phyloP scores from a whole-genome alignment of 2,888 invertebrate species.

The Andrena minutula region DNA sequence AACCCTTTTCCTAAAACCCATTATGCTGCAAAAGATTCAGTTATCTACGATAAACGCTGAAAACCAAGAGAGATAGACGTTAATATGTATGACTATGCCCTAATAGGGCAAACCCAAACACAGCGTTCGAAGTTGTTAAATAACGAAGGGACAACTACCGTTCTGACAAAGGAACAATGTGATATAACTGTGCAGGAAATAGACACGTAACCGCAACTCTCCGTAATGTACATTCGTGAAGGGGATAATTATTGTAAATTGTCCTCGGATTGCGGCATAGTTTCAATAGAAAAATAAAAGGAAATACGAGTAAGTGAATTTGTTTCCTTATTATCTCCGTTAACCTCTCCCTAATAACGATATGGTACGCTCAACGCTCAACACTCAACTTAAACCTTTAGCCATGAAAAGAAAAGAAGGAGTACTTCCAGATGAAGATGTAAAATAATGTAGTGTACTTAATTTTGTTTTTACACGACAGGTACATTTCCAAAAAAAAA shows the following conservation, averaged over 20 bases:
- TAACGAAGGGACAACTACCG: slow-evolving; percentile 6
- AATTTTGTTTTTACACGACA: no score
- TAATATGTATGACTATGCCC: background rate
- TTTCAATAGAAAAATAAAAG: slow-evolving; percentile 39
- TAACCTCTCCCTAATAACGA: background rate
- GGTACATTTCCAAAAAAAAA: no score
- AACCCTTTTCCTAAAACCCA: background rate
- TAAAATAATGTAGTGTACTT: no score
- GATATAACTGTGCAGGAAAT: slow-evolving; percentile 56
- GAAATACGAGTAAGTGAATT: background rate
- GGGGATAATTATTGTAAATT: slow-evolving; percentile 13
- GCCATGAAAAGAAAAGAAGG: no score
- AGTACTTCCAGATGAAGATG: no score
- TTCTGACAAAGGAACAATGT: slow-evolving; percentile 42
- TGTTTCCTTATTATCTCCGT: background rate
- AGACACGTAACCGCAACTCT: slow-evolving; percentile 36
- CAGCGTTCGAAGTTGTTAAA: slow-evolving; percentile 1
- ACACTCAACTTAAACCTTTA: no score
- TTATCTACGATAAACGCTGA: background rate
- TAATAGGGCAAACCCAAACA: background rate
- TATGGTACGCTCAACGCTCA: background rate
- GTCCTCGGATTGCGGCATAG: background rate
- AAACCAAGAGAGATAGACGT: slow-evolving; percentile 1
- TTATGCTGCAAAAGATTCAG: background rate
- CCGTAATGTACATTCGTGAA: slow-evolving; percentile 28